Evolutionary conservation across 1,140 invertebrate species (phyloP), one percentile per base, ranked within the genome.

Genomic region (Aphelenchoides besseyi): DNA sequence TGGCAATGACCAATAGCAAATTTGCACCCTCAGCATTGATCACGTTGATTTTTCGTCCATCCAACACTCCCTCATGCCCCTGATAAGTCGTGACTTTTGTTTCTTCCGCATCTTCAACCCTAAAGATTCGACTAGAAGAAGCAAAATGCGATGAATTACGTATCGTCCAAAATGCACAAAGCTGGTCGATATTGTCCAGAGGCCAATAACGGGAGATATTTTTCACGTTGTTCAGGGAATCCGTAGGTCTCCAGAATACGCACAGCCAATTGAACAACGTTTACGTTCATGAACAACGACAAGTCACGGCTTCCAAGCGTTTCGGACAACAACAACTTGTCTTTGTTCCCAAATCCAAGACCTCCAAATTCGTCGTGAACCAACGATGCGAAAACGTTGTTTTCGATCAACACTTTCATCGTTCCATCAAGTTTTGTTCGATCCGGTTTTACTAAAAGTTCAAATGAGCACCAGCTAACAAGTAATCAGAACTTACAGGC

Each of bases 191-290:
- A 74, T 59, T 81, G 30, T 9, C 48, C 64, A 3, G 52, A 29
- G 12, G 81, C 90, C 85, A 98, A 88, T 85, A 86, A 88, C 0
- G 94, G 93, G 59, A 98, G 86, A 87, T 90, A 97, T 85, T 91
- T 91, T 68, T 93, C 86, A 85, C 96, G 97, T 79, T 97, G 95
- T 76, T 90, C 89, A 35, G 92, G 89, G 32, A 88, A 90, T 5
- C 95, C 95, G 85, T 89, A 94, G 73, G 88, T 88, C 79, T 93
- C 89, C 79, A 98, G 97, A 1, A 94, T 90, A 55, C 91, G 90
- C 89, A 93, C 92, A 0, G 92, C 93, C 54, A 98, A 87, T 1
- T 74, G 28, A 12, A 73, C 23, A 16, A 62, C n/a, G 36, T 70
- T 69, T 36, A 76, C 72, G 26, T 52, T 68, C 5, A 67, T 54